phyloP scores from a whole-genome alignment of 2,113 vertebrate genomes.

The Lichenostomus cassidix region DNA sequence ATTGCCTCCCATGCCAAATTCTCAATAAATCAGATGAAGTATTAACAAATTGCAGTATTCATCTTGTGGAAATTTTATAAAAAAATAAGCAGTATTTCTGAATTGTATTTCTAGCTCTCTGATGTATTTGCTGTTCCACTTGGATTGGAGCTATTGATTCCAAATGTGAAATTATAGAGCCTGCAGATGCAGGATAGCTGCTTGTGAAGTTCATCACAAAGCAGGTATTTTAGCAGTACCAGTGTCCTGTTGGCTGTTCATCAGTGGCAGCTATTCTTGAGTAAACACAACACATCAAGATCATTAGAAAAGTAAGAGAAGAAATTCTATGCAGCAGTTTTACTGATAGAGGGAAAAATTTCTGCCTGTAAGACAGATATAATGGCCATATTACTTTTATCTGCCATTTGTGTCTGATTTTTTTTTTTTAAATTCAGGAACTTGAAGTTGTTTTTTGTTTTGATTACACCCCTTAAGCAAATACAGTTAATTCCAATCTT shows the following conservation, averaged over 20 bases:
- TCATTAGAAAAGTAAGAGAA: not conserved
- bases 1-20: not conserved
- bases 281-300: not conserved
- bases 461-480: not conserved
- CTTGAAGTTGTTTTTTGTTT: not conserved
- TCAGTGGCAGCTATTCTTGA: not conserved
- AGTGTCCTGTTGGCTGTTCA: accelerated
- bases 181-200: not conserved
- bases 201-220: not conserved
- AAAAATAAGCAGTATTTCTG: constrained; percentile 33
- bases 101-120: constrained; percentile 2
- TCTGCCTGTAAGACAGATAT: not conserved
- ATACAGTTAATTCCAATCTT: not conserved
- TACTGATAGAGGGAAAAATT: not conserved
- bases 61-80: not conserved
- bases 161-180: constrained; percentile 18
- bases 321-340: not conserved
- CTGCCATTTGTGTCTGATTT: not conserved
- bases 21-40: not conserved
- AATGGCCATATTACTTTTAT: not conserved
- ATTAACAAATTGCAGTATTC: not conserved
- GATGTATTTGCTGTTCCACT: constrained; percentile 4
- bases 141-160: not conserved
- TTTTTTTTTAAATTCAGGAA: not conserved
- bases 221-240: not conserved